Percentiles rank a stretch among this genome's conserved stretches.
Evolutionary conservation across 2,888 invertebrate genomes (phyloP).

Genomic region (Boloria euphrosyne): DNA sequence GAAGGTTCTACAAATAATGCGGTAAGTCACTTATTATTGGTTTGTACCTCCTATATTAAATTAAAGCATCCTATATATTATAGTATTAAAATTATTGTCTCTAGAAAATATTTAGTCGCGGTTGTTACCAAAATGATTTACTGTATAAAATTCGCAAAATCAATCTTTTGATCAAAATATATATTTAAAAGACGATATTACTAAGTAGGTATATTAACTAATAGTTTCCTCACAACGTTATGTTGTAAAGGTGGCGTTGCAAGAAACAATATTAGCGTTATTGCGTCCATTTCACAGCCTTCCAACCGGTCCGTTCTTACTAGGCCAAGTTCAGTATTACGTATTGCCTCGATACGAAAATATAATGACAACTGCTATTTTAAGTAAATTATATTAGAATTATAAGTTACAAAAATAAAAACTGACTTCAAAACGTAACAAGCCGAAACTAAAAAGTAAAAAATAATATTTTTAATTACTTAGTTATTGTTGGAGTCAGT

Average conservation of each 20-base stretch:
- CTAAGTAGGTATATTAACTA: not conserved
- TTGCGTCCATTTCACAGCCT: slow-evolving; percentile 40
- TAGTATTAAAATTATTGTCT: no score
- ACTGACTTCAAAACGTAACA: no score
- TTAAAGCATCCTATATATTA: no score
- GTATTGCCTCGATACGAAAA: slow-evolving; percentile 30
- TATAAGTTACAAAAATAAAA: no score
- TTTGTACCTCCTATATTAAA: no score
- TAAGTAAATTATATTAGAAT: slow-evolving; percentile 5
- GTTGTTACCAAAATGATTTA: no score
- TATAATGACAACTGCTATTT: slow-evolving; percentile 19
- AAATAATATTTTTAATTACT: no score
- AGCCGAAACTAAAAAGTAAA: no score
- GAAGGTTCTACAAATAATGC: slow-evolving; percentile 14
- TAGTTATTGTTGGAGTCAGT: no score
- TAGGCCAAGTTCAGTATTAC: slow-evolving; percentile 55
- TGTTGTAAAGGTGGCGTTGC: slow-evolving; percentile 12
- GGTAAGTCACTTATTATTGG: slow-evolving; percentile 13
- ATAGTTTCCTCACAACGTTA: not conserved
- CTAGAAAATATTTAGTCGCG: no score
- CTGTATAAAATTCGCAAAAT: no score
- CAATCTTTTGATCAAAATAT: no score
- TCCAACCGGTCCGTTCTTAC: slow-evolving; percentile 49
- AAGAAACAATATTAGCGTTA: slow-evolving; percentile 20
- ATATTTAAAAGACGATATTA: not conserved